Evolutionary conservation across 2,113 vertebrate species (phyloP).

Genomic region (Xyrauchen texanus): DNA sequence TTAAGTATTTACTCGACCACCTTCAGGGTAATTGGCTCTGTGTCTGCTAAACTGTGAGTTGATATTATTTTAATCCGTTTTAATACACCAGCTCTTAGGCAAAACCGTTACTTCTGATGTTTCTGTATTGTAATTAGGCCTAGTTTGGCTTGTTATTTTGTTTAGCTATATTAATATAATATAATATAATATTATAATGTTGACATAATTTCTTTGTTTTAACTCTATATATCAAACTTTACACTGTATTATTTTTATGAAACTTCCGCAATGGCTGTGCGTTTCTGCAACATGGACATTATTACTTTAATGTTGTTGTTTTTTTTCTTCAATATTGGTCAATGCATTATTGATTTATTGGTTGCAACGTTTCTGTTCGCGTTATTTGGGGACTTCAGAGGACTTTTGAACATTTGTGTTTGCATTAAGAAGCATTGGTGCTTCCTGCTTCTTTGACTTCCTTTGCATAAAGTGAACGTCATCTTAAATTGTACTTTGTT

Average conservation of each 20-base stretch:
- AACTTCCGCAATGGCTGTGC: constrained; percentile 25
- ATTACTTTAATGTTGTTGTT: no score
- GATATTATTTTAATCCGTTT: background rate
- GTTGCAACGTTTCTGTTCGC: background rate
- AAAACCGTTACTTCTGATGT: background rate
- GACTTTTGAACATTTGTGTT: background rate
- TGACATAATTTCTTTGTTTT: background rate
- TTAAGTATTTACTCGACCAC: background rate
- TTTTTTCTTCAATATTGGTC: no score
- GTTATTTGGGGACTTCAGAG: background rate
- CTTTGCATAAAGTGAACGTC: constrained; percentile 35
- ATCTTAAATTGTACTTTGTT: background rate
- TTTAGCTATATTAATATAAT: no score
- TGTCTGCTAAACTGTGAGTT: constrained; percentile 41
- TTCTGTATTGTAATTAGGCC: background rate
- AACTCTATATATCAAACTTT: background rate
- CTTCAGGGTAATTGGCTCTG: constrained; percentile 17
- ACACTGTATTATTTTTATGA: constrained; percentile 13
- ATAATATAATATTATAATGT: no score
- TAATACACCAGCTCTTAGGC: no score
- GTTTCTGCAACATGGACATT: background rate
- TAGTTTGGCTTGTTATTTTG: background rate
- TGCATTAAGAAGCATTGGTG: constrained; percentile 6
- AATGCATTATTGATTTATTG: background rate
- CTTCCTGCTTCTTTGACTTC: constrained; percentile 72